phyloP scores from a whole-genome alignment of 2,113 vertebrate species.

The Vireo altiloquus region DNA sequence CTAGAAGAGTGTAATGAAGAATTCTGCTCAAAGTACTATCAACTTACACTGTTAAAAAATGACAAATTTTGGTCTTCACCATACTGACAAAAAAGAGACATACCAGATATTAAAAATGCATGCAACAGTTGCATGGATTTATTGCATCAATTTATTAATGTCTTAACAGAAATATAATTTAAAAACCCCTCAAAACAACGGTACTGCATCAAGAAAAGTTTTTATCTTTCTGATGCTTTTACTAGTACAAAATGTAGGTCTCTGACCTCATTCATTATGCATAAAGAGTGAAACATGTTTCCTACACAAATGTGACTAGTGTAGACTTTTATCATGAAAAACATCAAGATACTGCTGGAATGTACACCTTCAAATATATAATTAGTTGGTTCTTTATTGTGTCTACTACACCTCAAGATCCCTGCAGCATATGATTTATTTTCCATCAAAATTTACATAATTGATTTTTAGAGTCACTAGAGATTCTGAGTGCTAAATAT shows the following conservation, averaged over 20 bases:
- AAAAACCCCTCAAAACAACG: neutral
- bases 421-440: neutral
- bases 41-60: neutral
- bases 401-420: neutral
- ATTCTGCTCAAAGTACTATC: neutral
- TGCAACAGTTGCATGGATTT: neutral
- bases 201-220: neutral
- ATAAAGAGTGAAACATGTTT: neutral
- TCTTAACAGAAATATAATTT: neutral
- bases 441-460: neutral
- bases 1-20: neutral
- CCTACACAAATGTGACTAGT: neutral
- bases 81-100: neutral
- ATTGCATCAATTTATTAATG: neutral
- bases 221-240: neutral
- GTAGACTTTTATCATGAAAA: neutral
- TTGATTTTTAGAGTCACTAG: neutral
- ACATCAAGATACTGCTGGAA: neutral
- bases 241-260: neutral
- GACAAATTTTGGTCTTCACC: neutral
- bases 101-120: neutral
- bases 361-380: neutral
- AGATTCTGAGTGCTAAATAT: neutral
- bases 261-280: neutral
- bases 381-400: neutral